These are phyloP conservation scores for Harpalus rufipes DNA, from an alignment of 2,888 invertebrate species.

Conservation along the genomic window DNA sequence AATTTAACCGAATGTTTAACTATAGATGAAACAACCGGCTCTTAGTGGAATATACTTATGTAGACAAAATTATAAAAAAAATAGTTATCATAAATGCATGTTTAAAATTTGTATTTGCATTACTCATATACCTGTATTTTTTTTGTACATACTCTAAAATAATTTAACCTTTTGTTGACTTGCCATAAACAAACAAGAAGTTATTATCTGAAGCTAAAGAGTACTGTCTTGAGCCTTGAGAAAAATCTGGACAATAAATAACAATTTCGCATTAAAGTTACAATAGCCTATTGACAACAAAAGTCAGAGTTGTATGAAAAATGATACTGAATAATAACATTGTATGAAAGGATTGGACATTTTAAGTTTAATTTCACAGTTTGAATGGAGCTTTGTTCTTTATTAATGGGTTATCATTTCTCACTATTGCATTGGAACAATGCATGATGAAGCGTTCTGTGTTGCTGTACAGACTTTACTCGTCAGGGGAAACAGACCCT, in stretches of 20 bases:
- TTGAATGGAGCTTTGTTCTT: constrained; percentile 12
- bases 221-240: not conserved
- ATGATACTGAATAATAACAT: not conserved
- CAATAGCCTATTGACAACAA: not conserved
- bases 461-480: not conserved
- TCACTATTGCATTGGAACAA: constrained; percentile 21
- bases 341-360: not conserved
- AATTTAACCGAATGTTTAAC: too few species aligned
- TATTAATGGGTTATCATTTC: constrained; percentile 16
- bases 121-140: too few species aligned
- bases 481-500: not conserved
- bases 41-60: too few species aligned
- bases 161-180: too few species aligned
- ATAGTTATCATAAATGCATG: too few species aligned
- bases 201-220: not conserved
- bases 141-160: too few species aligned
- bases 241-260: not conserved
- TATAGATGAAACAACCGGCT: too few species aligned
- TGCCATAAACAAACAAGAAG: too few species aligned
- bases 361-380: constrained; percentile 19
- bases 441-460: not conserved
- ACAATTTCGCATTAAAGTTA: not conserved
- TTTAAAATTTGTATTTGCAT: too few species aligned
- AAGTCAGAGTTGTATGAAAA: not conserved
- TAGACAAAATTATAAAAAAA: too few species aligned